Base-by-base conservation (phyloP, 2,113 vertebrate genomes). In the Mellivora capensis region DNA sequence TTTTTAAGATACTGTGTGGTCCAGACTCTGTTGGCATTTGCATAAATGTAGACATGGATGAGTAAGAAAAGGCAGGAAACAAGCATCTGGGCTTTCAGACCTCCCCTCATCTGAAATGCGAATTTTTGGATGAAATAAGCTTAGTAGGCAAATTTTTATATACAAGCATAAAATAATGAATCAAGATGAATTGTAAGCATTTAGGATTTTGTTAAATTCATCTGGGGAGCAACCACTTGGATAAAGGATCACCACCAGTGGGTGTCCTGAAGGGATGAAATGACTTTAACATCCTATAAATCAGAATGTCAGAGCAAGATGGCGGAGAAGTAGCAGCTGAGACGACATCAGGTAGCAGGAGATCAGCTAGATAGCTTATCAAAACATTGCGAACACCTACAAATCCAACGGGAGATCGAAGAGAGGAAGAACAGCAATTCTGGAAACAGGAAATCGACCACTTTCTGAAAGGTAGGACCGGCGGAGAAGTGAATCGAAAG, bases 121-220 rank as follows among this genome's bases (percentile, higher is more conserved):
- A 93, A 81, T 37, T 74, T 96, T 95, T 80, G 31, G 15, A 87
- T 83, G 20, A 90, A 79, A 83, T 5, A 7, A 59, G 57, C 21
- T 86, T 90, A 76, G 52, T 4, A 87, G 34, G 37, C 12, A 80
- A 57, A 47, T 37, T 85, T 91, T 92, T 85, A 81, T 85, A 25
- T 8, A 61, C 13, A 93, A 87, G 12, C 44, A 71, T 25, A 23
- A 86, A 64, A 44, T 7, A 85, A 9, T 88, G 10, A 81, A 85
- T 88, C 39, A 83, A 87, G 76, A 47, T 90, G 9, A 92, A 90
- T 49, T 54, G 3, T 44, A 69, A 94, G 12, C 31, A 80, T 71
- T 89, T 74, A 93, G 87, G 39, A 47, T 87, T 96, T 94, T 94
- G 54, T 49, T 69, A 69, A 59, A 79, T 84, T 90, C 37, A 54